Percentiles rank a stretch among this genome's conserved stretches.
Evolutionary conservation across 2,113 vertebrate species (phyloP).

Genomic region (Dasyornis broadbenti): DNA sequence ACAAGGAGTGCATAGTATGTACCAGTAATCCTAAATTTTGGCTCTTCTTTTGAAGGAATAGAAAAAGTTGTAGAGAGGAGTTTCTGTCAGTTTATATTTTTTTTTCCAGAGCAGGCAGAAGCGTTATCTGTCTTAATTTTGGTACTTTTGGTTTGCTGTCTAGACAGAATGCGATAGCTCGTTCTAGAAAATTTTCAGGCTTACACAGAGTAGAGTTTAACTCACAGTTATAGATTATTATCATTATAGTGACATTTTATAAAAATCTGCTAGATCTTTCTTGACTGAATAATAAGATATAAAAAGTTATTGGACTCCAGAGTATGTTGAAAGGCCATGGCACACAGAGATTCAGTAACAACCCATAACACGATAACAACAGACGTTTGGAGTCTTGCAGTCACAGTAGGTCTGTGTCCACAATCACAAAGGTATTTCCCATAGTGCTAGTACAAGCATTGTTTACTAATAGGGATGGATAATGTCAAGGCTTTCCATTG

Average conservation of each 20-base stretch:
- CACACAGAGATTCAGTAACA: background rate
- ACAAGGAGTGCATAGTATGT: background rate
- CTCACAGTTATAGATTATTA: background rate
- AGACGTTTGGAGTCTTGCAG: background rate
- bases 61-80: background rate
- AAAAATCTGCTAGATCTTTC: background rate
- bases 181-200: background rate
- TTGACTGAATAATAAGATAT: background rate
- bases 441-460: background rate
- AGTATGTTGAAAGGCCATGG: background rate
- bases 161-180: background rate
- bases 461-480: background rate
- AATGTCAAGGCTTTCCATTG: background rate
- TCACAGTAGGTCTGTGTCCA: background rate
- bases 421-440: background rate
- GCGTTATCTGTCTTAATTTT: background rate
- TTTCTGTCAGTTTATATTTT: background rate
- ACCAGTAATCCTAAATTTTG: background rate
- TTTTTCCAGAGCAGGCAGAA: background rate
- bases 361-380: background rate
- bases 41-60: background rate
- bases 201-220: accelerated
- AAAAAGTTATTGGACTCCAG: background rate
- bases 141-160: background rate
- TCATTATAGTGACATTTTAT: background rate